Conservation (phyloP, 2,888 invertebrate species). For the Tetanocera ferruginea region DNA sequence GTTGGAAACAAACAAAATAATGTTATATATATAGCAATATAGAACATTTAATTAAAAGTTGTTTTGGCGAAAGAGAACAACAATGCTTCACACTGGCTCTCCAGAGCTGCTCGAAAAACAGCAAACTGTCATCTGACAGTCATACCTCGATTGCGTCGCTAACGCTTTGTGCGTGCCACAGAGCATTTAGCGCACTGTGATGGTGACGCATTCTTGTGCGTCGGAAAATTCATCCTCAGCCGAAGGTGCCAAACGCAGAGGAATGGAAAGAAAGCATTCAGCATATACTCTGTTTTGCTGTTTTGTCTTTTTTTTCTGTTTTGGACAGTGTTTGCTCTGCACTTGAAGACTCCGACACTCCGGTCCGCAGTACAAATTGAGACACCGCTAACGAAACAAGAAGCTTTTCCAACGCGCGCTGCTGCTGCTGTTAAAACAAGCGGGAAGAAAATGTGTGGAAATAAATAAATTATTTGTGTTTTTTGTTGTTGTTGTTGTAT, state of each 20-base stretch:
- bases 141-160: neutral
- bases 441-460: neutral
- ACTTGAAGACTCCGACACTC: too few species aligned
- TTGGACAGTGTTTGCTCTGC: too few species aligned
- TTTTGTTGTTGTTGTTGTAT: constrained; percentile 1
- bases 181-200: neutral
- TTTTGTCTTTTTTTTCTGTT: too few species aligned
- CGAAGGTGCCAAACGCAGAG: neutral
- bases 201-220: neutral
- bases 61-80: too few species aligned
- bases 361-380: constrained; percentile 19
- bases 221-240: neutral
- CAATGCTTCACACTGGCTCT: too few species aligned
- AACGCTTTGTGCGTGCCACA: neutral
- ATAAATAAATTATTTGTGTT: neutral
- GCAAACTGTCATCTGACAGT: too few species aligned
- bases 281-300: too few species aligned
- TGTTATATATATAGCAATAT: neutral
- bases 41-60: neutral
- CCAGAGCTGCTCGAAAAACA: too few species aligned
- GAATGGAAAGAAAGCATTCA: too few species aligned
- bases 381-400: constrained; percentile 6
- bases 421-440: neutral
- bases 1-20: neutral
- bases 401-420: neutral